These are phyloP conservation scores for Lepidurus couesii DNA, from an alignment of 1,140 invertebrate species.

Conservation along the genomic window DNA sequence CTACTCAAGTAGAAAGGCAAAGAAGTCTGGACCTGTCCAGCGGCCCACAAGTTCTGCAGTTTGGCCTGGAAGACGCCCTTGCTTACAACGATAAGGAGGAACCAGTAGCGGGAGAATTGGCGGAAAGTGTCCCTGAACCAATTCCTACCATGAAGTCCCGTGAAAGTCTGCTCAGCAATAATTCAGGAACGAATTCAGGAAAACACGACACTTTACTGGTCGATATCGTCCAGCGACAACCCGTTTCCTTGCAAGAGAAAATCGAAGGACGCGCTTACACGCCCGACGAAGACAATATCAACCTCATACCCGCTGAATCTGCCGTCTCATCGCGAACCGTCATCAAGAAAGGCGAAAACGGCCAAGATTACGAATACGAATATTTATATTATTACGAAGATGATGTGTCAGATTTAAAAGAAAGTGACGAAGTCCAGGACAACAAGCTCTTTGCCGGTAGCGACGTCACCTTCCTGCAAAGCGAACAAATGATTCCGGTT, in stretches of 20 bases:
- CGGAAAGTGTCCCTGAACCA: neutral
- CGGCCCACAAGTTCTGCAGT: neutral
- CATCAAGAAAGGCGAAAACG: conserved; percentile 82
- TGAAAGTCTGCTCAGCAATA: neutral
- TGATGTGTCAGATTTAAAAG: conserved; percentile 35
- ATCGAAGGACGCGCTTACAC: conserved; percentile 22
- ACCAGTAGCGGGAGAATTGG: neutral
- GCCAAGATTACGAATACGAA: conserved; percentile 83
- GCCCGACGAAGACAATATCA: conserved; percentile 28
- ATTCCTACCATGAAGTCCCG: neutral
- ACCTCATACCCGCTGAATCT: conserved; percentile 40
- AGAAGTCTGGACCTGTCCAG: neutral
- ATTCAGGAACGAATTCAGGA: neutral
- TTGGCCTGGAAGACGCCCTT: neutral
- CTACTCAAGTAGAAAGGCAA: neutral
- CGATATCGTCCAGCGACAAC: neutral
- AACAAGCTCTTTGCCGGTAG: neutral
- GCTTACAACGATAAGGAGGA: neutral
- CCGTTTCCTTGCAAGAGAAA: neutral
- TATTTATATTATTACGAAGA: conserved; percentile 88
- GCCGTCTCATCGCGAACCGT: conserved; percentile 56
- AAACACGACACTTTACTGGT: neutral
- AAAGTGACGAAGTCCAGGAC: conserved; percentile 51
- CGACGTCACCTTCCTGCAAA: neutral
- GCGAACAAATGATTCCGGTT: neutral